These are phyloP conservation scores for Trichonephila clavata DNA, from an alignment of 1,140 invertebrate genomes.

Conservation along the genomic window DNA sequence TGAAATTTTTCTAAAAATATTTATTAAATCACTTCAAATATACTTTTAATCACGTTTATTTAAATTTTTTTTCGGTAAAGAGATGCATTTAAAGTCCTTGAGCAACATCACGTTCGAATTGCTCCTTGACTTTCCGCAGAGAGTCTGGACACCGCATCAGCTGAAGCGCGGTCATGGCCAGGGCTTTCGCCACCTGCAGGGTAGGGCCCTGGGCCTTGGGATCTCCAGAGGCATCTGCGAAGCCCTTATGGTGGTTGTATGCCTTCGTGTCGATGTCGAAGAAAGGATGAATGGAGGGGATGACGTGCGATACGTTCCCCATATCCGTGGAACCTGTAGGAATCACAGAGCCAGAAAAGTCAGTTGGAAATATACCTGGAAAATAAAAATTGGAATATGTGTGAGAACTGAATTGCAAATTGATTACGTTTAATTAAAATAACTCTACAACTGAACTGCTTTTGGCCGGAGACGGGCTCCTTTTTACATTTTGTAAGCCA, in stretches of 20 bases:
- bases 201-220: conserved; percentile 78
- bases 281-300: conserved; percentile 80
- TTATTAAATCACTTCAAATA: too few species aligned
- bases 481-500: too few species aligned
- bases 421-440: too few species aligned
- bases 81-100: too few species aligned
- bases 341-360: neutral
- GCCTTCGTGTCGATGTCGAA: conserved; percentile 79
- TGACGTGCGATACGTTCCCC: conserved; percentile 80
- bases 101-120: conserved; percentile 3
- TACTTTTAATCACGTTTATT: too few species aligned
- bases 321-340: conserved; percentile 54
- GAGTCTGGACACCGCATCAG: conserved; percentile 64
- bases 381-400: neutral
- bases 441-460: too few species aligned
- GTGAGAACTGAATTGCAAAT: too few species aligned
- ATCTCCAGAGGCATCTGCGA: conserved; percentile 79
- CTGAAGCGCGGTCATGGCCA: conserved; percentile 79
- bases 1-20: too few species aligned
- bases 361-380: neutral
- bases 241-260: conserved; percentile 79
- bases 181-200: conserved; percentile 78
- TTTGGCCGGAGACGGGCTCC: too few species aligned
- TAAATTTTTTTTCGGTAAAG: too few species aligned
- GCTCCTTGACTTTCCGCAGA: conserved; percentile 39